These are phyloP conservation scores for Eclectus roratus DNA, from an alignment of 2,113 vertebrate genomes.

Conservation along the genomic window DNA sequence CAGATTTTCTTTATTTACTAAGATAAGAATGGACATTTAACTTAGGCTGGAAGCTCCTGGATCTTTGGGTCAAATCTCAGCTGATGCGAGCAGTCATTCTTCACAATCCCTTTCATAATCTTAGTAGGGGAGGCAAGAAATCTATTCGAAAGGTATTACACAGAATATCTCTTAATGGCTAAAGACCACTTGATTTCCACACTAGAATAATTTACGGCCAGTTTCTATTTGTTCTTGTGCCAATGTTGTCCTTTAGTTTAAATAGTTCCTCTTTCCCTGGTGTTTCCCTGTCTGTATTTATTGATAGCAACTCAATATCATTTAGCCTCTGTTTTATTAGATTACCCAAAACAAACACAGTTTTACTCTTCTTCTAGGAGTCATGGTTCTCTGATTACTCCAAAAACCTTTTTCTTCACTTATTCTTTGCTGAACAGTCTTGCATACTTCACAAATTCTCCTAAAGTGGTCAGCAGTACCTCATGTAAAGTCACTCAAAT, in stretches of 20 bases:
- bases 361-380: background rate
- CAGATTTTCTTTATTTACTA: background rate
- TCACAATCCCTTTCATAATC: background rate
- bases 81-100: background rate
- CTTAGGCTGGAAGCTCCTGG: background rate
- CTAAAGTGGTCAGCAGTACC: background rate
- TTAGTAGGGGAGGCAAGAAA: background rate
- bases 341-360: background rate
- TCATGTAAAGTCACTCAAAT: background rate
- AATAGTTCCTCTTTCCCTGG: background rate
- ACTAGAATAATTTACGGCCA: background rate
- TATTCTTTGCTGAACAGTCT: background rate
- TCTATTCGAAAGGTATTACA: background rate
- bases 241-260: background rate
- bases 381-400: background rate
- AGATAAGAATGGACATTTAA: background rate
- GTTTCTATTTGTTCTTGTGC: background rate
- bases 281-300: background rate
- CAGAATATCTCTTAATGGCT: background rate
- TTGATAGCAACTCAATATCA: background rate
- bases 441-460: background rate
- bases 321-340: background rate
- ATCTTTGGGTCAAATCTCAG: background rate
- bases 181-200: constrained; percentile 3
- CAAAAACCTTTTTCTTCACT: background rate